Evolutionary conservation across 2,888 invertebrate genomes (phyloP).

Genomic region (Catocala sponsa): DNA sequence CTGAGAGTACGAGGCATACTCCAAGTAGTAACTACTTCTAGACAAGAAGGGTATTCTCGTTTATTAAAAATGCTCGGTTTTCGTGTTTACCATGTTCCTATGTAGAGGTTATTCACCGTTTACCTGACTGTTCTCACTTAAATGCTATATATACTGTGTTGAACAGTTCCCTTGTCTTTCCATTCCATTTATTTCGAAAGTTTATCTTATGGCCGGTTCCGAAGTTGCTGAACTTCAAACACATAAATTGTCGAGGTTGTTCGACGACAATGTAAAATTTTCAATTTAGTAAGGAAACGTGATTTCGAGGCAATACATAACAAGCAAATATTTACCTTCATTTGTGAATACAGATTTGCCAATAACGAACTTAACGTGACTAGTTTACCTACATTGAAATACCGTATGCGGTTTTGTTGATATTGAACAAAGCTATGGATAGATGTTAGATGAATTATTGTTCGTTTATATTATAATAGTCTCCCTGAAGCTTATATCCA

Average conservation of each 20-base stretch:
- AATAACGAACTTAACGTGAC: slow-evolving; percentile 23
- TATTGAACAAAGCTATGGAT: slow-evolving; percentile 30
- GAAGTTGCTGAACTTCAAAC: slow-evolving; percentile 2
- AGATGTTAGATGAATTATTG: slow-evolving; percentile 26
- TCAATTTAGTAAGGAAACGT: slow-evolving; percentile 13
- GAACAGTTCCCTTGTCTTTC: slow-evolving; percentile 9
- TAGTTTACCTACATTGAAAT: slow-evolving; percentile 17
- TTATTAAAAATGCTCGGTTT: not conserved
- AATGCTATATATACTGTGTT: not conserved
- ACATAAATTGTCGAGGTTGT: slow-evolving; percentile 4
- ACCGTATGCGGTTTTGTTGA: slow-evolving; percentile 38
- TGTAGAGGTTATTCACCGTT: not conserved
- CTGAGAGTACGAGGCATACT: not conserved
- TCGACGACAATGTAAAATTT: not conserved
- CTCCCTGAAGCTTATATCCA: slow-evolving; percentile 39
- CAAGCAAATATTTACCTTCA: slow-evolving; percentile 16
- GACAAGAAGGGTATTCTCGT: not conserved
- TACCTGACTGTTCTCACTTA: not conserved
- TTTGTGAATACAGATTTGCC: slow-evolving; percentile 18
- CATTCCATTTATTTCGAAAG: slow-evolving; percentile 21
- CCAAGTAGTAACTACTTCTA: not conserved
- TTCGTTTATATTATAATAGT: slow-evolving; percentile 38
- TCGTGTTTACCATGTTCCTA: not conserved
- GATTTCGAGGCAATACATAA: slow-evolving; percentile 20
- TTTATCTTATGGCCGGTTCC: slow-evolving; percentile 29